Conservation (phyloP, 2,113 vertebrate species). For the Mungos mungo region DNA sequence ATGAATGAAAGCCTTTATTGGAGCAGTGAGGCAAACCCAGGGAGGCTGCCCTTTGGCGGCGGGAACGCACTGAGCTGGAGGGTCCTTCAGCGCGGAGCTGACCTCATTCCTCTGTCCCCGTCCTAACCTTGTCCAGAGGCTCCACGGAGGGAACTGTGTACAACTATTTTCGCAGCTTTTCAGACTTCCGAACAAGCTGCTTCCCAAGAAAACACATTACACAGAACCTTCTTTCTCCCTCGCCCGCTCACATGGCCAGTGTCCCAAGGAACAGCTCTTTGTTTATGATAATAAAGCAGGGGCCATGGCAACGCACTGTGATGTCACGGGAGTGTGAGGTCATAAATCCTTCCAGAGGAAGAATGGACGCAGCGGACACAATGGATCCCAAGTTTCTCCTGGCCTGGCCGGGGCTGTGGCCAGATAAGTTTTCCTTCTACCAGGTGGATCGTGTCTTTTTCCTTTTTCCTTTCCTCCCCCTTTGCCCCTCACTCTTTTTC, state of each 20-base stretch:
- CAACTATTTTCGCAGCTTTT: constrained; percentile 39
- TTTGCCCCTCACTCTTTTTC: background rate
- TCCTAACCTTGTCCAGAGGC: background rate
- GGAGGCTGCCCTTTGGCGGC: background rate
- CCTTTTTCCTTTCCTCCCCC: background rate
- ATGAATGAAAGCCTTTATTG: background rate
- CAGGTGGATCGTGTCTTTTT: background rate
- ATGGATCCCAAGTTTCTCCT: background rate
- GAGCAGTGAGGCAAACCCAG: fast-evolving
- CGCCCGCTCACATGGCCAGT: background rate
- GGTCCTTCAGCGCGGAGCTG: background rate
- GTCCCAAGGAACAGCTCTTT: constrained; percentile 51
- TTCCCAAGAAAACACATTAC: constrained; percentile 64
- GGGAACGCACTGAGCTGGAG: fast-evolving
- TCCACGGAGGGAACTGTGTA: background rate
- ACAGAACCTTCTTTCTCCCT: background rate
- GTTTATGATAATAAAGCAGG: constrained; percentile 79
- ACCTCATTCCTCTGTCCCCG: background rate
- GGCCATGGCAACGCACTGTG: constrained; percentile 79
- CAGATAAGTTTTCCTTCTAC: background rate
- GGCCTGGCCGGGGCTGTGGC: background rate
- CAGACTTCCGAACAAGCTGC: constrained; percentile 59
- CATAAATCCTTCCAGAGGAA: constrained; percentile 83
- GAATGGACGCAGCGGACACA: constrained; percentile 9
- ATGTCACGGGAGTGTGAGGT: constrained; percentile 85